Percentiles rank a stretch among this genome's conserved stretches.
These are phyloP conservation scores for Aviceda subcristata DNA, from an alignment of 2,113 vertebrate genomes.

Conservation along the genomic window DNA sequence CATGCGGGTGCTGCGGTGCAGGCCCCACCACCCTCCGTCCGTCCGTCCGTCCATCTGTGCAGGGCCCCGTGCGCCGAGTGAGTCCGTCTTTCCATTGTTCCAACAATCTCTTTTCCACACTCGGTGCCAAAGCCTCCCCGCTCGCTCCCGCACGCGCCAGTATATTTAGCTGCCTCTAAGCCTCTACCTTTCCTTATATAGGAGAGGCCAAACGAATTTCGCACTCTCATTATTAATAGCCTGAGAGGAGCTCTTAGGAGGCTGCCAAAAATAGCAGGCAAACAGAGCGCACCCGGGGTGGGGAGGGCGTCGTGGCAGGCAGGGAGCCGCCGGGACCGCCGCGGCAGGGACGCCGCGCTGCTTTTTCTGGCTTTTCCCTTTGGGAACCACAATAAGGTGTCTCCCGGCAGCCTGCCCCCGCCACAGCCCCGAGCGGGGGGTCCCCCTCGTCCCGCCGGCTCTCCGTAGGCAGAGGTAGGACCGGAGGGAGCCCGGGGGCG, in stretches of 20 bases:
- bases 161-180: constrained; percentile 63
- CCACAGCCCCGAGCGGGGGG: not conserved
- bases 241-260: constrained; percentile 51
- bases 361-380: not conserved
- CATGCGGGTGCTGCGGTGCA: fast-evolving
- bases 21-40: not conserved
- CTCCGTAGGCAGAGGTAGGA: not conserved
- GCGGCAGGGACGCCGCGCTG: not conserved
- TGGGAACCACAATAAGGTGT: not conserved
- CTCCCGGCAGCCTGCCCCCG: not conserved
- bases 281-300: constrained; percentile 33
- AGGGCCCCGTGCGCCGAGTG: not conserved
- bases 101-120: constrained; percentile 63
- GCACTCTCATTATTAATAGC: constrained; percentile 70
- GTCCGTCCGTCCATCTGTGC: not conserved
- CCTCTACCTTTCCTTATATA: constrained; percentile 76
- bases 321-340: not conserved
- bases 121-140: constrained; percentile 44
- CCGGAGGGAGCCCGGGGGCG: fast-evolving
- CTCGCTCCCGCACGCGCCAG: constrained; percentile 25
- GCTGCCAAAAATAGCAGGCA: constrained; percentile 72
- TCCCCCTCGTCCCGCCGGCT: not conserved
- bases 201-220: constrained; percentile 71
- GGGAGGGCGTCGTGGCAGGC: constrained; percentile 9
- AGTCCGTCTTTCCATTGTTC: constrained; percentile 59